Conservation (phyloP, 1,140 invertebrate genomes). For the Prorops nasuta region DNA sequence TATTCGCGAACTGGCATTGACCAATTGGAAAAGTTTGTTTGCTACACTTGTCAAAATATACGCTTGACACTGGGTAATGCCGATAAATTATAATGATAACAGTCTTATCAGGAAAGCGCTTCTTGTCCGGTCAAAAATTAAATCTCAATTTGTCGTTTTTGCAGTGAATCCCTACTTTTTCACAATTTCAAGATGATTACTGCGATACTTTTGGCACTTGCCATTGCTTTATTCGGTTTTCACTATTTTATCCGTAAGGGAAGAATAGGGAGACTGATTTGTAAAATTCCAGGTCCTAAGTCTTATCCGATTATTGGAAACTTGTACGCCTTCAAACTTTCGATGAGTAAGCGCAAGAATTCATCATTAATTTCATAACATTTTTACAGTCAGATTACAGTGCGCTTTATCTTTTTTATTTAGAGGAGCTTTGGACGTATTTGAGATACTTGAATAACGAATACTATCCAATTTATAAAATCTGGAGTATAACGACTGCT, state of each 20-base stretch:
- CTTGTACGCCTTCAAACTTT: slow-evolving; percentile 7
- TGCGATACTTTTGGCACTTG: neutral
- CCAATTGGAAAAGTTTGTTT: too few species aligned
- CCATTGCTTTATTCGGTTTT: neutral
- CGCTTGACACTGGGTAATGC: too few species aligned
- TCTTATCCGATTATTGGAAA: slow-evolving; percentile 32
- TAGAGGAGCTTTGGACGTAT: slow-evolving; percentile 25
- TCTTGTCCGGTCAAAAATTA: too few species aligned
- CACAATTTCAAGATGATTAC: slow-evolving; percentile 14
- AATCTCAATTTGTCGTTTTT: too few species aligned
- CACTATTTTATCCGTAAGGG: slow-evolving; percentile 10
- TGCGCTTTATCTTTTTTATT: slow-evolving; percentile 4
- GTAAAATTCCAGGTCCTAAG: slow-evolving; percentile 30
- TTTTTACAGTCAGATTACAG: too few species aligned
- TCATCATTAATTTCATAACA: neutral
- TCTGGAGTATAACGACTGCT: slow-evolving; percentile 16
- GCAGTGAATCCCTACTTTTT: too few species aligned
- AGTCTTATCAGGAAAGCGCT: too few species aligned
- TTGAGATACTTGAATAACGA: slow-evolving; percentile 7
- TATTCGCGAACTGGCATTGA: too few species aligned
- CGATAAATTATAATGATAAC: too few species aligned
- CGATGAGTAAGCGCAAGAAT: slow-evolving; percentile 15
- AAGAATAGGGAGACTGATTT: slow-evolving; percentile 12
- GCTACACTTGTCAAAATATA: too few species aligned
- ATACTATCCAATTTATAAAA: slow-evolving; percentile 35